These are phyloP conservation scores for Bombus affinis DNA, from an alignment of 1,140 invertebrate genomes.

Conservation along the genomic window DNA sequence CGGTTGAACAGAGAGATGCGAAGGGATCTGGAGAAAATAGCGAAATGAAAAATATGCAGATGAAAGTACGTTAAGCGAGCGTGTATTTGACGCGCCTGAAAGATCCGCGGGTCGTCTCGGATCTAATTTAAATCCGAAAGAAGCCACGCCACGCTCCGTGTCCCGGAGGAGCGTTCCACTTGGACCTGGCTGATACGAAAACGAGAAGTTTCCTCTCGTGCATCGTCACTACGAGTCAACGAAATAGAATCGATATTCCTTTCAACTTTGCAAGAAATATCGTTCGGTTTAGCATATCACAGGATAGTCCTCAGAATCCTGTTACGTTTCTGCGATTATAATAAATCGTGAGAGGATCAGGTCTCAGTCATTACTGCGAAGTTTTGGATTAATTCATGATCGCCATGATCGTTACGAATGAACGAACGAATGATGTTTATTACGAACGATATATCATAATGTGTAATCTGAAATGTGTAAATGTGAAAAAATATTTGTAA, in stretches of 20 bases:
- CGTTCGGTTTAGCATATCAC: too few relatives aligned
- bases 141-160: background rate
- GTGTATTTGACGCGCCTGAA: conserved; percentile 34
- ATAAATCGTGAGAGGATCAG: too few relatives aligned
- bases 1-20: background rate
- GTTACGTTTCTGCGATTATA: too few relatives aligned
- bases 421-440: too few relatives aligned
- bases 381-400: too few relatives aligned
- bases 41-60: conserved; percentile 47
- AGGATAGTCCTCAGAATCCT: too few relatives aligned
- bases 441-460: too few relatives aligned
- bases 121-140: conserved; percentile 49
- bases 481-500: too few relatives aligned
- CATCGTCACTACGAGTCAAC: background rate
- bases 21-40: background rate
- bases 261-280: background rate
- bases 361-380: too few relatives aligned
- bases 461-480: too few relatives aligned
- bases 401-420: too few relatives aligned
- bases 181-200: background rate
- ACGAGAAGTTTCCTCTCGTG: background rate
- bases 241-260: background rate
- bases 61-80: conserved; percentile 10
- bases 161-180: background rate
- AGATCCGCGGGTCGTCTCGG: conserved; percentile 5